Percentiles rank a stretch among this genome's conserved stretches.
Evolutionary conservation across 2,888 invertebrate genomes (phyloP).

Genomic region (Agelastica alni): DNA sequence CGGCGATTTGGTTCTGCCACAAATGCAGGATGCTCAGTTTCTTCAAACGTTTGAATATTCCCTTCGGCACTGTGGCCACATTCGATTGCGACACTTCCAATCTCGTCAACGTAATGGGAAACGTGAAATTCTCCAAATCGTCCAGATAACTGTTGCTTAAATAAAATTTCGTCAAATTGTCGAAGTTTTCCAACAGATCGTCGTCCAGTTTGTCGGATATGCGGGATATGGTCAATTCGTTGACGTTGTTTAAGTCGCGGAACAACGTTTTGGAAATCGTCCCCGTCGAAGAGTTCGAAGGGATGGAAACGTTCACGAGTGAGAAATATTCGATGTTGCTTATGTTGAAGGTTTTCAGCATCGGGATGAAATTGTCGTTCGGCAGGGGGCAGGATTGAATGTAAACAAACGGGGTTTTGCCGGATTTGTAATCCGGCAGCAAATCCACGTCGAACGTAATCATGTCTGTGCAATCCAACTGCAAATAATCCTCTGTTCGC

Average conservation of each 20-base stretch:
- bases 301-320: conserved; percentile 8
- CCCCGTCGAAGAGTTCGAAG: conserved; percentile 1
- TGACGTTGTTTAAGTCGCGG: conserved; percentile 6
- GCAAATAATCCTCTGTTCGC: conserved; percentile 23
- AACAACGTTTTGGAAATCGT: conserved; percentile 21
- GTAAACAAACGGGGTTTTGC: conserved; percentile 58
- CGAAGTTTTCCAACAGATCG: conserved; percentile 36
- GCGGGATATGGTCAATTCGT: conserved; percentile 1
- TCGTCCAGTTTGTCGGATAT: conserved; percentile 19
- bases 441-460: conserved; percentile 53
- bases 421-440: conserved; percentile 59
- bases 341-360: conserved; percentile 57
- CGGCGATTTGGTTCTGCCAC: conserved; percentile 60
- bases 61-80: conserved; percentile 64
- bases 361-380: conserved; percentile 56
- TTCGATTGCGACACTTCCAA: conserved; percentile 72
- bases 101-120: conserved; percentile 64
- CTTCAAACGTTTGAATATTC: conserved; percentile 65
- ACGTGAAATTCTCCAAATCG: conserved; percentile 64
- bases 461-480: conserved; percentile 33
- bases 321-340: conserved; percentile 5
- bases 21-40: conserved; percentile 69
- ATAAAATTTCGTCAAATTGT: conserved; percentile 36
- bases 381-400: conserved; percentile 63
- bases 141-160: conserved; percentile 35